phyloP scores from a whole-genome alignment of 2,888 invertebrate species.

The Agrotis ipsilon region DNA sequence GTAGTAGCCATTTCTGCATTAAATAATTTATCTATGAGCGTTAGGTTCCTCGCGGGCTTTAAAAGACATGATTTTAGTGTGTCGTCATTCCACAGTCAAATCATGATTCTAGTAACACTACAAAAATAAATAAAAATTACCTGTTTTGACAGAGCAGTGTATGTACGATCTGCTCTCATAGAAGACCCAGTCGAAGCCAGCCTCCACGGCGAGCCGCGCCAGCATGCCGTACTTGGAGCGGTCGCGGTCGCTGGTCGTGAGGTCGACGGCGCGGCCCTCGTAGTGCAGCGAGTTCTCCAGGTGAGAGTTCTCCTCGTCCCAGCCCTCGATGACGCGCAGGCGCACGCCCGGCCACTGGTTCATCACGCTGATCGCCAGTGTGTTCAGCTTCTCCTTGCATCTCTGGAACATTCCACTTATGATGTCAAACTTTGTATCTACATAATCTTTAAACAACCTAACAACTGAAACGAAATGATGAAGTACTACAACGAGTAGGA shows the following conservation, averaged over 20 bases:
- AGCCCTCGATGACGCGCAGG: conserved; percentile 98
- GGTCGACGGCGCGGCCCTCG: conserved; percentile 98
- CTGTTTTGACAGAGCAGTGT: conserved; percentile 99
- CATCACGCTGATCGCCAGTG: conserved; percentile 98
- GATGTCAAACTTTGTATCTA: conserved; percentile 19
- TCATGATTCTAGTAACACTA: background rate
- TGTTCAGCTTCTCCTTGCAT: conserved; percentile 98
- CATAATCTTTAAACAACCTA: conserved; percentile 6
- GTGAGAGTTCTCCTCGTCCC: conserved; percentile 97
- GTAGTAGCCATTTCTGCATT: background rate
- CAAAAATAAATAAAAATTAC: conserved; percentile 87
- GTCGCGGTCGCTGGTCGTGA: conserved; percentile 98
- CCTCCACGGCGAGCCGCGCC: conserved; percentile 98
- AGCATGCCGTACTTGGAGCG: conserved; percentile 98
- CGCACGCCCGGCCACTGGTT: conserved; percentile 99
- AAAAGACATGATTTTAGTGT: background rate
- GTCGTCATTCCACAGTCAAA: background rate
- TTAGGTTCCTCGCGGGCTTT: background rate
- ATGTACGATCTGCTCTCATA: conserved; percentile 98
- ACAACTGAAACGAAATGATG: conserved; percentile 3
- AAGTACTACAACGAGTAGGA: conserved; percentile 3
- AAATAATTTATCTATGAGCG: background rate
- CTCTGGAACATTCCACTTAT: conserved; percentile 93
- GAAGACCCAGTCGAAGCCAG: conserved; percentile 99
- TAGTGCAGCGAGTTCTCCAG: conserved; percentile 97